phyloP scores from a whole-genome alignment of 2,797 vertebrate genomes.

The Spinus pinus region DNA sequence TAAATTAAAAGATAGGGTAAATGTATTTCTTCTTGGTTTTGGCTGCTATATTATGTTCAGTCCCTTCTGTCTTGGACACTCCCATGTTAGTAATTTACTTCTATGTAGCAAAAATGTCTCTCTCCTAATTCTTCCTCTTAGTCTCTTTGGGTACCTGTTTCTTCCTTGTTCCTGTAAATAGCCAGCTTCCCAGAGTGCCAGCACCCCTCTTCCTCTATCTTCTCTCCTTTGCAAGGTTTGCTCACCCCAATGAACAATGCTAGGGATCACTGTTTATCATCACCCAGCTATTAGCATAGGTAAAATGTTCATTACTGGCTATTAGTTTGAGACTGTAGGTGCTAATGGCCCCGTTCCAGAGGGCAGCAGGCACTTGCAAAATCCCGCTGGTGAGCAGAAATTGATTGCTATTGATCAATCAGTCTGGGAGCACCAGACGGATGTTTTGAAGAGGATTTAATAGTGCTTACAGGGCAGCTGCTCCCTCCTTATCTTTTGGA shows the following conservation, averaged over 20 bases:
- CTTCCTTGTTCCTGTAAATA: background rate
- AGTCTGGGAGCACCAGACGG: background rate
- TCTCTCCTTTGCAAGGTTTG: background rate
- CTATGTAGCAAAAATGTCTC: background rate
- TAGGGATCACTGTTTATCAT: constrained; percentile 2
- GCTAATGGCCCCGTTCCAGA: constrained; percentile 41
- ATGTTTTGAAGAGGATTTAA: constrained; percentile 20
- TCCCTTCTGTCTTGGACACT: background rate
- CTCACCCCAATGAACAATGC: background rate
- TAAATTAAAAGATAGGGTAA: background rate
- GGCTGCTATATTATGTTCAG: background rate
- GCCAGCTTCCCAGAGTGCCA: background rate
- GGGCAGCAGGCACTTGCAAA: background rate
- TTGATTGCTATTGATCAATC: constrained; percentile 36
- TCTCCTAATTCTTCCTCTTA: background rate
- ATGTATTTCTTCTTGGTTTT: background rate
- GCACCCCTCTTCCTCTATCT: background rate
- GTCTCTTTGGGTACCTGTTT: background rate
- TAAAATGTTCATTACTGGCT: constrained; percentile 42
- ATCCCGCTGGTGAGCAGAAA: background rate
- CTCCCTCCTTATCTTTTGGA: background rate
- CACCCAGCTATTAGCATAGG: background rate
- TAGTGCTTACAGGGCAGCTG: background rate
- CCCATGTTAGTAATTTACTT: background rate
- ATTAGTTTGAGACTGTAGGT: constrained; percentile 37